A percentile compares a stretch with the other conserved stretches of the same genome.
These are phyloP conservation scores for Erythrocebus patas DNA, from an alignment of 2,113 vertebrate genomes.

Conservation along the genomic window DNA sequence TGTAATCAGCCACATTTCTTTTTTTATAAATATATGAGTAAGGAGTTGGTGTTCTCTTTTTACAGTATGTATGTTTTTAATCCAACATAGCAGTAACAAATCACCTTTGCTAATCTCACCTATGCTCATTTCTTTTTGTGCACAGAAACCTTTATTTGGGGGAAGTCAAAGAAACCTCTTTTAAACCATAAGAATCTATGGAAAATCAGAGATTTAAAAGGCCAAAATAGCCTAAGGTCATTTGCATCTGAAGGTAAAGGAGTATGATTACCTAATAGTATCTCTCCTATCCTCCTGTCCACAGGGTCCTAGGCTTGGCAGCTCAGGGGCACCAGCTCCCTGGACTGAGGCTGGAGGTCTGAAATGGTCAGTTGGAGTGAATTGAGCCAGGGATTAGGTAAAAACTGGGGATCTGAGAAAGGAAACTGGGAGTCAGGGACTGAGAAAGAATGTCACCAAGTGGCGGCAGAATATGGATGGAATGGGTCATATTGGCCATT, in stretches of 20 bases:
- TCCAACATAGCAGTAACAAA: constrained; percentile 45
- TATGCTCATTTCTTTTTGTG: neutral
- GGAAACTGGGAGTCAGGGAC: too few relatives aligned
- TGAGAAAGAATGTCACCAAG: neutral
- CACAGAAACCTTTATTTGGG: constrained; percentile 34
- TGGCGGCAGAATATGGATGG: too few relatives aligned
- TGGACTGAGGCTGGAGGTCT: too few relatives aligned
- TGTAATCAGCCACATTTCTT: constrained; percentile 80
- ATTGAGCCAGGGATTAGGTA: neutral
- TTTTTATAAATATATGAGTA: constrained; percentile 56
- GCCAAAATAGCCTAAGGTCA: neutral
- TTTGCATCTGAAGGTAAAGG: neutral
- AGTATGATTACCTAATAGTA: rapidly evolving
- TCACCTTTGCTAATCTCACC: constrained; percentile 38
- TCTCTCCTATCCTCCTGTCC: neutral
- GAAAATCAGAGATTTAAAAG: neutral
- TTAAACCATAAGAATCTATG: neutral
- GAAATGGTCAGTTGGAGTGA: rapidly evolving
- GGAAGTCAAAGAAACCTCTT: neutral
- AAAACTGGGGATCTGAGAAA: neutral
- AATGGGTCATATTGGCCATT: rapidly evolving
- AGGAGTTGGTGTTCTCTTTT: constrained; percentile 67
- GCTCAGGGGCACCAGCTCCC: neutral
- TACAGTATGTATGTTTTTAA: neutral
- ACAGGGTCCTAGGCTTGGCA: rapidly evolving